Percentiles rank a stretch among this genome's conserved stretches.
Conservation (phyloP, 2,888 invertebrate genomes). For the Monoplex corrugatus region DNA sequence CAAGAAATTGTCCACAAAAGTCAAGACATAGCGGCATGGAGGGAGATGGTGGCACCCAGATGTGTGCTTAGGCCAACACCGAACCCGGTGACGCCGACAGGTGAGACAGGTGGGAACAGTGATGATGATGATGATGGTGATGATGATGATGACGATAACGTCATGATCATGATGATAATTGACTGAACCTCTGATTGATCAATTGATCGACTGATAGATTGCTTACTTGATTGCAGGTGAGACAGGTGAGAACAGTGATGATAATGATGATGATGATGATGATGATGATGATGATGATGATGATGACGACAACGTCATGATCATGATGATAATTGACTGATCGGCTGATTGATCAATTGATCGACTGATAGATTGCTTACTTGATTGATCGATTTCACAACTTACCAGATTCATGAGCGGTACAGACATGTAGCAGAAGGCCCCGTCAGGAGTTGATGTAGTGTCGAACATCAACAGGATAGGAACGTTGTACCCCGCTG, state of each 20-base stretch:
- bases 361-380: no score
- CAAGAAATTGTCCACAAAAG: background rate
- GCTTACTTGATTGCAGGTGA: no score
- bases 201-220: no score
- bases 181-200: no score
- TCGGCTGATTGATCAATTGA: no score
- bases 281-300: background rate
- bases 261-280: no score
- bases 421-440: conserved; percentile 50
- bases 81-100: no score
- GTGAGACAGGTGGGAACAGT: no score
- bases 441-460: background rate
- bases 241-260: background rate
- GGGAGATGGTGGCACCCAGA: background rate
- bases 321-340: no score
- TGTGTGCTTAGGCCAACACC: no score
- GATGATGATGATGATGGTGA: background rate
- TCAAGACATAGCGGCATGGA: background rate
- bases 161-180: background rate
- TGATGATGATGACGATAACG: background rate
- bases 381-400: background rate
- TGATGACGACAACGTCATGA: background rate
- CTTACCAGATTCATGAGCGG: conserved; percentile 77
- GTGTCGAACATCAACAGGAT: conserved; percentile 90
- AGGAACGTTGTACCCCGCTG: conserved; percentile 91